These are phyloP conservation scores for Myoxocephalus aenaeus DNA, from an alignment of 2,797 vertebrate genomes.

Conservation along the genomic window DNA sequence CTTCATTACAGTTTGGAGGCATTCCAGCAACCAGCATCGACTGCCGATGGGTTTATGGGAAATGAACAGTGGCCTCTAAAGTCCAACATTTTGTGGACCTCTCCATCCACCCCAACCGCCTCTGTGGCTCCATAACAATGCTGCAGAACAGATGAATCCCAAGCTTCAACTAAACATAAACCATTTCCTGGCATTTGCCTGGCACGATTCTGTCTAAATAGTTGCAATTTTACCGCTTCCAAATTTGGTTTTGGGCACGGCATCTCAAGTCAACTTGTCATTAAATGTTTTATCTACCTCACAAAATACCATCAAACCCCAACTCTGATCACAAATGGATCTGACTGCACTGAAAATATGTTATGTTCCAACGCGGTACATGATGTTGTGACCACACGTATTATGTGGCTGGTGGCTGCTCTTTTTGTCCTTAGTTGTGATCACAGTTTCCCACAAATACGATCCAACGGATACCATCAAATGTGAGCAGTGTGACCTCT, in stretches of 20 bases:
- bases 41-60: not conserved
- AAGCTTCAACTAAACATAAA: not conserved
- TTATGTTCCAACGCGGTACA: too few relatives aligned
- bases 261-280: not conserved
- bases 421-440: not conserved
- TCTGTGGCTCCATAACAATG: not conserved
- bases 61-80: not conserved
- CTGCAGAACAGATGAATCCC: constrained; percentile 3
- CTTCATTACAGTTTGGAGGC: not conserved
- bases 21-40: not conserved
- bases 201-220: not conserved
- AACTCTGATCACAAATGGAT: not conserved
- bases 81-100: not conserved
- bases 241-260: not conserved
- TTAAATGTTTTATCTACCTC: not conserved
- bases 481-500: not conserved
- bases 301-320: not conserved
- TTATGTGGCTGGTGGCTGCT: not conserved
- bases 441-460: not conserved
- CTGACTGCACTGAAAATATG: not conserved
- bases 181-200: not conserved
- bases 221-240: not conserved
- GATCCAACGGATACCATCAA: not conserved
- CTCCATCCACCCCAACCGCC: not conserved
- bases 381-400: not conserved